These are phyloP conservation scores for Anoplolepis gracilipes DNA, from an alignment of 1,140 invertebrate genomes.

Conservation along the genomic window DNA sequence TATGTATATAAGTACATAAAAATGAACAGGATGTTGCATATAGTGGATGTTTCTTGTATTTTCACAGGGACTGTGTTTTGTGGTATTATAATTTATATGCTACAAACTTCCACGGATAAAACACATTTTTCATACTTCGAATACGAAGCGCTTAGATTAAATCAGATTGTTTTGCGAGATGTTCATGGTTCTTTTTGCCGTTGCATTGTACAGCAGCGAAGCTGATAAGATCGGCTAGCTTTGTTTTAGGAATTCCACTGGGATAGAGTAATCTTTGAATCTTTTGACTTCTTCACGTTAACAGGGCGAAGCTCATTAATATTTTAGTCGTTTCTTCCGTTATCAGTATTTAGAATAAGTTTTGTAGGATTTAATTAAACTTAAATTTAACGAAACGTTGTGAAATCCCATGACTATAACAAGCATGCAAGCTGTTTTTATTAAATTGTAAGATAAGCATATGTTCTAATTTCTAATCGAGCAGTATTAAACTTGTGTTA, in stretches of 20 bases:
- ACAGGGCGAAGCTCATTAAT: conserved; percentile 16
- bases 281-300: background rate
- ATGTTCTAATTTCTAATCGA: background rate
- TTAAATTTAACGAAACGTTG: background rate
- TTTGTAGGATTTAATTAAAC: background rate
- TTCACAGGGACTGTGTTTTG: background rate
- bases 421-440: background rate
- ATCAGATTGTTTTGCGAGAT: conserved; percentile 17
- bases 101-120: background rate
- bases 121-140: background rate
- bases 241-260: background rate
- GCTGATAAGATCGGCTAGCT: conserved; percentile 5
- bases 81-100: background rate
- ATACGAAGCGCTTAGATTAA: conserved; percentile 35
- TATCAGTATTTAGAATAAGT: conserved; percentile 16
- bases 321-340: background rate
- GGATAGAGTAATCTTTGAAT: background rate
- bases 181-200: background rate
- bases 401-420: conserved; percentile 1
- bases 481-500: background rate
- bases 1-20: background rate
- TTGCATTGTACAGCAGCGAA: background rate
- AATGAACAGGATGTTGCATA: background rate
- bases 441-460: conserved; percentile 23
- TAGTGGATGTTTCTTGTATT: background rate